Evolutionary conservation across 2,797 vertebrate genomes (phyloP).

Genomic region (Aeoliscus strigatus): DNA sequence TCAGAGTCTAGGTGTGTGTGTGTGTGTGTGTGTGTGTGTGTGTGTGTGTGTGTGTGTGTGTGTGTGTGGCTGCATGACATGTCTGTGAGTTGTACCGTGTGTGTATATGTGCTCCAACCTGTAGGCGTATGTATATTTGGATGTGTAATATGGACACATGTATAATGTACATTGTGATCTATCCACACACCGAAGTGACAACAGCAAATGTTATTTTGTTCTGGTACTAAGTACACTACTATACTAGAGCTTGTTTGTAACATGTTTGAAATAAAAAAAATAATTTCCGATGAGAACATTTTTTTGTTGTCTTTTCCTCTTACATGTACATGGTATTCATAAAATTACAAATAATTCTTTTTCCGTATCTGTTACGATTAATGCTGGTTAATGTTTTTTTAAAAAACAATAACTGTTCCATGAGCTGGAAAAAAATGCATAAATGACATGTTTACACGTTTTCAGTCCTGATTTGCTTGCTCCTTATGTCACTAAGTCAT

Average conservation of each 20-base stretch:
- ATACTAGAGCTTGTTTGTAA: conserved; percentile 79
- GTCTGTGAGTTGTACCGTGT: conserved; percentile 58
- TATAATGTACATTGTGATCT: conserved; percentile 52
- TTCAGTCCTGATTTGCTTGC: conserved; percentile 47
- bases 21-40: too few relatives aligned
- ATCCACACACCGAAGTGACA: conserved; percentile 65
- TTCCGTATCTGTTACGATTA: conserved; percentile 31
- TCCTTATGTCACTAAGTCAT: conserved; percentile 72
- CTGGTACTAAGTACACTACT: conserved; percentile 89
- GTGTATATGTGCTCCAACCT: conserved; percentile 54
- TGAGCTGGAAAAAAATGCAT: too few relatives aligned
- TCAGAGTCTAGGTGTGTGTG: too few relatives aligned
- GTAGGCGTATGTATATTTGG: conserved; percentile 43
- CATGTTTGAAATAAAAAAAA: conserved; percentile 75
- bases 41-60: conserved; percentile 38
- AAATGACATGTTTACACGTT: conserved; percentile 35
- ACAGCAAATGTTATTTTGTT: conserved; percentile 80
- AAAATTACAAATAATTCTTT: conserved; percentile 56
- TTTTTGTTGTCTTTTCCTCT: conserved; percentile 72
- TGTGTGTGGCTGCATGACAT: conserved; percentile 68
- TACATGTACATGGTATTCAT: conserved; percentile 70
- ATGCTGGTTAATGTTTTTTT: too few relatives aligned
- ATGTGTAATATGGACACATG: conserved; percentile 62
- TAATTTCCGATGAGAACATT: too few relatives aligned
- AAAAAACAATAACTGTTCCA: too few relatives aligned